These are phyloP conservation scores for Caenorhabditis uteleia DNA, from an alignment of 2,888 invertebrate genomes.

Conservation along the genomic window DNA sequence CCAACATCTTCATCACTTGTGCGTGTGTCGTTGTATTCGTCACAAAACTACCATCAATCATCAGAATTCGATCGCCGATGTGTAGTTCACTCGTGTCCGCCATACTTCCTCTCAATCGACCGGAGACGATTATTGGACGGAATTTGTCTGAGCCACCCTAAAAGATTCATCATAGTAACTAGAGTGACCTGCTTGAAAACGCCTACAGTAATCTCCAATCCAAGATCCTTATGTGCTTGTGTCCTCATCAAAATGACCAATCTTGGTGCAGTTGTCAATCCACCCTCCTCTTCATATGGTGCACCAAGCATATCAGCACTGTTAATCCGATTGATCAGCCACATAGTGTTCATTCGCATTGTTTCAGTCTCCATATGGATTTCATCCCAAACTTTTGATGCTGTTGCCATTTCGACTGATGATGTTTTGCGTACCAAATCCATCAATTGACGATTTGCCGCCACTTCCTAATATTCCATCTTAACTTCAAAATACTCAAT, in stretches of 20 bases:
- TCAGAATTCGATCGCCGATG: conserved; percentile 29
- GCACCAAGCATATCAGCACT: conserved; percentile 4
- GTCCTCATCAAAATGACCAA: conserved; percentile 25
- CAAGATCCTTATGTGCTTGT: conserved; percentile 28
- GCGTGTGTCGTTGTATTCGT: conserved; percentile 21
- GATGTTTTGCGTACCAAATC: conserved; percentile 20
- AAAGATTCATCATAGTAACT: too few species aligned
- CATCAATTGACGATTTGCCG: conserved; percentile 31
- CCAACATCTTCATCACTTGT: conserved; percentile 25
- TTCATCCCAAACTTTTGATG: conserved; percentile 28
- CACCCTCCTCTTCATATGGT: conserved; percentile 8
- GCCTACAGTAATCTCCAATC: conserved; percentile 28
- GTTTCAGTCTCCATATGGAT: conserved; percentile 24
- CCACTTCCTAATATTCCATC: conserved; percentile 22
- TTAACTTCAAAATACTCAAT: too few species aligned
- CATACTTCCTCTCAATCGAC: conserved; percentile 22
- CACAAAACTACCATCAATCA: conserved; percentile 27
- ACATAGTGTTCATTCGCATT: conserved; percentile 19
- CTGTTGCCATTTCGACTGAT: conserved; percentile 11
- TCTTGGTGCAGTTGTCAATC: conserved; percentile 11
- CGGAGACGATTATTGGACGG: conserved; percentile 22
- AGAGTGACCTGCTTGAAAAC: too few species aligned
- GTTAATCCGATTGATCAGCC: conserved; percentile 23
- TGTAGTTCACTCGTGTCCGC: conserved; percentile 26
- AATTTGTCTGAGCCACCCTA: conserved; percentile 28